phyloP scores from a whole-genome alignment of 2,888 invertebrate genomes.

The Fragum fragum region DNA sequence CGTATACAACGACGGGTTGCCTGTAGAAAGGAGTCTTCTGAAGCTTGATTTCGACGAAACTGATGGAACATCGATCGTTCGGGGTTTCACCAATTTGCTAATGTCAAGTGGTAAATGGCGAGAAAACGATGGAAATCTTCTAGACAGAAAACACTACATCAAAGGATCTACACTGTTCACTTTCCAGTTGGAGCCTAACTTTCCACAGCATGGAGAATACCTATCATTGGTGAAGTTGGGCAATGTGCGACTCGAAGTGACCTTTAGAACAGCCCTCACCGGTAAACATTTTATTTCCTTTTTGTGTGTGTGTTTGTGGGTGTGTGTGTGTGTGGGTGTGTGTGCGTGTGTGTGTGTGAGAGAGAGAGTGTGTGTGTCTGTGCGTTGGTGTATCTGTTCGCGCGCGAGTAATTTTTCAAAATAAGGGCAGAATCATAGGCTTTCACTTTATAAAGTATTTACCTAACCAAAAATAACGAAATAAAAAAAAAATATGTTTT shows the following conservation, averaged over 20 bases:
- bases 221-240: constrained; percentile 31
- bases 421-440: too few relatives aligned
- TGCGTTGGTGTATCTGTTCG: too few relatives aligned
- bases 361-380: background rate
- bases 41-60: background rate
- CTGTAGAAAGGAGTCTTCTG: constrained; percentile 4
- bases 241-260: constrained; percentile 39
- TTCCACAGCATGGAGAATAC: constrained; percentile 25
- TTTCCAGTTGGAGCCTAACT: constrained; percentile 20
- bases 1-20: constrained; percentile 37
- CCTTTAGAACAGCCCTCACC: constrained; percentile 1
- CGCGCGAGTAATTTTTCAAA: too few relatives aligned
- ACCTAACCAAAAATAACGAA: too few relatives aligned
- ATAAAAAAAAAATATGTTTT: background rate
- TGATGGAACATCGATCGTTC: background rate
- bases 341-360: too few relatives aligned
- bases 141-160: constrained; percentile 25
- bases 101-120: constrained; percentile 32
- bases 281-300: constrained; percentile 15
- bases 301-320: too few relatives aligned
- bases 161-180: too few relatives aligned
- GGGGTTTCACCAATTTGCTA: constrained; percentile 37
- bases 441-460: too few relatives aligned
- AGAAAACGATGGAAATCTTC: constrained; percentile 29
- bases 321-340: too few relatives aligned